phyloP scores from a whole-genome alignment of 2,888 invertebrate species.

The Xanthorhoe designata region DNA sequence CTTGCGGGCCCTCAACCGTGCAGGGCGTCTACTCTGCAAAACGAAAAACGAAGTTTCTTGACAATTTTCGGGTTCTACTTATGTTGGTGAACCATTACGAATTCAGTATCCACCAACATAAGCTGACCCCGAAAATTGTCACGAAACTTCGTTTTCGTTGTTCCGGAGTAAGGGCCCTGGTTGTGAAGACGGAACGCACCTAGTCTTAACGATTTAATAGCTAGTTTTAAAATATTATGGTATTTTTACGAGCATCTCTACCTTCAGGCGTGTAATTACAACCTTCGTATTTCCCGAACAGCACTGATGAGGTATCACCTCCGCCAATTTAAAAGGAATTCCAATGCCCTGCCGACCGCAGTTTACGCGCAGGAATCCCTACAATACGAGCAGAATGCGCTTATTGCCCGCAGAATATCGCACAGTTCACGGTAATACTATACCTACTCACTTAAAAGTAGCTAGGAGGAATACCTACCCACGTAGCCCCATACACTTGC shows the following conservation, averaged over 20 bases:
- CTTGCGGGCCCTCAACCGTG: background rate
- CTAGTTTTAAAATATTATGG: background rate
- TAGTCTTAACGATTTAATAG: background rate
- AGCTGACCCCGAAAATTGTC: too few species aligned
- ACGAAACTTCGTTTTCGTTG: too few species aligned
- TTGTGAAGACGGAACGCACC: background rate
- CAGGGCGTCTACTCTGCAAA: too few species aligned
- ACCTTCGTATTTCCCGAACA: background rate
- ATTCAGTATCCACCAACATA: too few species aligned
- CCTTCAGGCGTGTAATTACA: conserved; percentile 1
- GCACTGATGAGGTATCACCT: conserved; percentile 1
- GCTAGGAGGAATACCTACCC: background rate
- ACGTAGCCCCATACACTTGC: background rate
- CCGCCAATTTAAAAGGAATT: conserved; percentile 2
- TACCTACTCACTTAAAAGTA: background rate
- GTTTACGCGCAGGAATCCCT: conserved; percentile 2
- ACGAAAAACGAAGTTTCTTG: too few species aligned
- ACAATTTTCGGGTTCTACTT: too few species aligned
- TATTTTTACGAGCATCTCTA: background rate
- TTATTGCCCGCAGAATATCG: background rate
- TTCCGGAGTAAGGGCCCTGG: too few species aligned
- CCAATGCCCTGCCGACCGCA: background rate
- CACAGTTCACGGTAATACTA: background rate
- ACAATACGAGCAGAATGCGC: conserved; percentile 3
- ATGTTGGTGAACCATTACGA: too few species aligned